Base-by-base conservation (phyloP, 2,888 invertebrate species). In the Phorcus lineatus region DNA sequence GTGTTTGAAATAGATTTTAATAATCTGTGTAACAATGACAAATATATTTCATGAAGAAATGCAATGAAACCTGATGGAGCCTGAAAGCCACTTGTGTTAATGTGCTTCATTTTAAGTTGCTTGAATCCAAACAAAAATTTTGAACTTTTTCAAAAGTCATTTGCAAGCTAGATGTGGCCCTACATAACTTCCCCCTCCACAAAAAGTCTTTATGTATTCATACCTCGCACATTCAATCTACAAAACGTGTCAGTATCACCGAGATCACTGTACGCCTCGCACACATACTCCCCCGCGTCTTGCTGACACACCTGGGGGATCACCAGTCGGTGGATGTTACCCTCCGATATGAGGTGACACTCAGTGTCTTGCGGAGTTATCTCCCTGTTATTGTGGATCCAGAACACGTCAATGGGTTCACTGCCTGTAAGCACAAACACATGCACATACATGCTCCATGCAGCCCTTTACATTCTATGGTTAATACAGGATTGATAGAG, bases 331-430 rank as follows among this genome's bases (percentile, higher is more conserved):
- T 94, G 92, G 0, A 95, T 95, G 85, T 95, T 94, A 55, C 94
- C 95, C 82, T 94, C 94, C 86, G 94, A 94, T 53, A 94, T 93
- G 90, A 95, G 94, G 84, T 92, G 91, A 90, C 95, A 95, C 87
- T 95, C 95, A 1, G 94, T 93, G 57, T 88, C 88, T 86, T 95
- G 95, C 89, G 96, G 95, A 1, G 95, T 94, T 28, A 96, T 91
- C 82, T 95, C 94, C 87, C 95, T 94, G 70, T 95, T 95, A 90
- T 96, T 95, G 88, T 95, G 95, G 85, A 95, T 94, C 96, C 96
- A 96, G 19, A 95, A 93, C 67, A 96, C 95, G 80, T 95, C 94
- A 86, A 95, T 94, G 2, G 95, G 95, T 78, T 94, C 92, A 57
- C 93, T 93, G 74, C 95, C 95, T 94, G 86, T 1, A 82, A 85